These are phyloP conservation scores for Cotesia congregata DNA, from an alignment of 2,888 invertebrate species.

Conservation along the genomic window DNA sequence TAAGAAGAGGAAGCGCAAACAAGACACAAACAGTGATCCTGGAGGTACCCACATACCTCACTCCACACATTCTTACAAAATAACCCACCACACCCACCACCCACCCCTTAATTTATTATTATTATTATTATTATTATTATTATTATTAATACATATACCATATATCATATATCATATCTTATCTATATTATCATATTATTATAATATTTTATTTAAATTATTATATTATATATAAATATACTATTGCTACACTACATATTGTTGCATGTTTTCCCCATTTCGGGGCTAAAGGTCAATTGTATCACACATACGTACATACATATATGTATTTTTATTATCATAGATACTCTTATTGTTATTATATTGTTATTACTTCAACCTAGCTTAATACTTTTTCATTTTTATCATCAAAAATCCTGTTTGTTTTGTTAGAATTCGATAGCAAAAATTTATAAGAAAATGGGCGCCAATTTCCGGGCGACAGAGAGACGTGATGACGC, in stretches of 20 bases:
- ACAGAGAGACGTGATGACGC: too few species aligned
- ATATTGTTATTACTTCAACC: conserved; percentile 36
- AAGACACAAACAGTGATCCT: conserved; percentile 89
- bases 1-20: conserved; percentile 99
- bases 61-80: conserved; percentile 65
- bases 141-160: conserved; percentile 35
- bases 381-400: conserved; percentile 51
- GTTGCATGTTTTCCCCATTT: conserved; percentile 68
- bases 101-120: conserved; percentile 9
- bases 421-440: too few species aligned
- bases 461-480: too few species aligned
- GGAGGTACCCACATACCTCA: conserved; percentile 85
- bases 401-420: conserved; percentile 12
- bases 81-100: conserved; percentile 42
- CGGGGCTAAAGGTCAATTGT: conserved; percentile 64
- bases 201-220: conserved; percentile 55
- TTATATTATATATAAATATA: conserved; percentile 51
- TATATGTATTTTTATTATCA: conserved; percentile 51
- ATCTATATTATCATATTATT: conserved; percentile 50
- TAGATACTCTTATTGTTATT: conserved; percentile 45
- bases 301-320: conserved; percentile 50
- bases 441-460: too few species aligned
- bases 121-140: not conserved
- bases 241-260: conserved; percentile 68
- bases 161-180: too few species aligned